Percentiles rank a stretch among this genome's conserved stretches.
These are phyloP conservation scores for Oryzias melastigma DNA, from an alignment of 2,113 vertebrate species.

Conservation along the genomic window DNA sequence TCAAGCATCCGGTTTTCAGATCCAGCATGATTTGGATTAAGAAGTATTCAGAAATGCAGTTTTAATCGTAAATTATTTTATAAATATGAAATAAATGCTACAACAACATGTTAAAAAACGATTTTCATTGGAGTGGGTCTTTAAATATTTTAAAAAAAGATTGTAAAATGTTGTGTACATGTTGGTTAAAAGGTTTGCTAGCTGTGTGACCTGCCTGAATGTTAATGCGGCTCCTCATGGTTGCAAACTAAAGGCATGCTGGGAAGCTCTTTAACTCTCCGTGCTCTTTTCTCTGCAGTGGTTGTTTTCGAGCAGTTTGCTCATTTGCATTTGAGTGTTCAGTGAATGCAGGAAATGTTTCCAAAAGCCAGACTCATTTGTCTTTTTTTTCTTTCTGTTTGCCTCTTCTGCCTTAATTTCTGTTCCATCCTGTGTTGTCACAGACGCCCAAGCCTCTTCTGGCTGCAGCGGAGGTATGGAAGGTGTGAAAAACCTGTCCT, in stretches of 20 bases:
- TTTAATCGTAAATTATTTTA: too few relatives aligned
- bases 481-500: constrained; percentile 51
- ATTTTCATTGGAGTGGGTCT: too few relatives aligned
- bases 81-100: too few relatives aligned
- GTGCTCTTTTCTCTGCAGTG: constrained; percentile 40
- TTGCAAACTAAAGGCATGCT: constrained; percentile 33
- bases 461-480: constrained; percentile 70
- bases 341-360: constrained; percentile 4
- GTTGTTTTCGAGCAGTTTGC: constrained; percentile 20
- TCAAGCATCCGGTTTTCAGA: too few relatives aligned
- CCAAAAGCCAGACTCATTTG: constrained; percentile 44
- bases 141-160: too few relatives aligned
- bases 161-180: too few relatives aligned
- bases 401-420: constrained; percentile 44
- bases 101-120: too few relatives aligned
- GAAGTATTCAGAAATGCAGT: too few relatives aligned
- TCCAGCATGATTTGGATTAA: too few relatives aligned
- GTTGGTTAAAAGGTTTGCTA: neutral
- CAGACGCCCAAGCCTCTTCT: constrained; percentile 66
- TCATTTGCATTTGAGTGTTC: constrained; percentile 16
- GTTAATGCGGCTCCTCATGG: constrained; percentile 24
- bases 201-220: neutral
- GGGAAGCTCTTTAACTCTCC: constrained; percentile 52
- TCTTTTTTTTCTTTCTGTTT: constrained; percentile 37
- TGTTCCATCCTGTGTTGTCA: constrained; percentile 53